phyloP scores from a whole-genome alignment of 1,140 invertebrate species.

The Pemphigus obesinymphae region DNA sequence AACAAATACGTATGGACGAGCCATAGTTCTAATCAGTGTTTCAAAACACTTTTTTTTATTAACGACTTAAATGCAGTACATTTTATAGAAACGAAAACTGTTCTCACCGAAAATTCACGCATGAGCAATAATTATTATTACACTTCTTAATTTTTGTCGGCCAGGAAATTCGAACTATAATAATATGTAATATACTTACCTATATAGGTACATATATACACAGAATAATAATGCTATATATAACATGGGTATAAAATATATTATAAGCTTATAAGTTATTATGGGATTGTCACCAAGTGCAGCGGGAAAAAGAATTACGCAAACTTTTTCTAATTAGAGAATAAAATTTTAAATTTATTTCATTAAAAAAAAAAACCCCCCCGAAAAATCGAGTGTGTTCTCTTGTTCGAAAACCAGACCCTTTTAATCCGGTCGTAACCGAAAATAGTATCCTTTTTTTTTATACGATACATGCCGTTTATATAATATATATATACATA shows the following conservation, averaged over 20 bases:
- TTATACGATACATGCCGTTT: conserved; percentile 6
- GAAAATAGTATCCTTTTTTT: conserved; percentile 19
- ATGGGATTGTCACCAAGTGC: neutral
- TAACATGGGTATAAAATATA: no score
- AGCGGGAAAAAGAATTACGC: neutral
- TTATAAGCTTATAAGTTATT: neutral
- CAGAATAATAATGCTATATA: neutral
- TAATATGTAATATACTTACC: no score
- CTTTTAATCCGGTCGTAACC: conserved; percentile 26
- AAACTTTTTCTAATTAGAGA: neutral
- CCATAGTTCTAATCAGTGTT: no score
- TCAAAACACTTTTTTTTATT: no score
- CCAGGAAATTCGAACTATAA: no score
- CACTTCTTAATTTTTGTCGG: no score
- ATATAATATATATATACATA: neutral
- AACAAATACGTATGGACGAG: no score
- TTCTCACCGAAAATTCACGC: no score
- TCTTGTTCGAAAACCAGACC: neutral
- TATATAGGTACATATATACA: neutral
- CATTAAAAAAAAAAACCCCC: conserved; percentile 19
- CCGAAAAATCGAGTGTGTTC: neutral
- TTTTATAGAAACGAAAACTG: no score
- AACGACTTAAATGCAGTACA: no score
- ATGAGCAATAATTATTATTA: no score
- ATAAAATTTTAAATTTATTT: conserved; percentile 13